Base-by-base conservation (phyloP, 2,888 invertebrate species). In the Epinotia nisella region DNA sequence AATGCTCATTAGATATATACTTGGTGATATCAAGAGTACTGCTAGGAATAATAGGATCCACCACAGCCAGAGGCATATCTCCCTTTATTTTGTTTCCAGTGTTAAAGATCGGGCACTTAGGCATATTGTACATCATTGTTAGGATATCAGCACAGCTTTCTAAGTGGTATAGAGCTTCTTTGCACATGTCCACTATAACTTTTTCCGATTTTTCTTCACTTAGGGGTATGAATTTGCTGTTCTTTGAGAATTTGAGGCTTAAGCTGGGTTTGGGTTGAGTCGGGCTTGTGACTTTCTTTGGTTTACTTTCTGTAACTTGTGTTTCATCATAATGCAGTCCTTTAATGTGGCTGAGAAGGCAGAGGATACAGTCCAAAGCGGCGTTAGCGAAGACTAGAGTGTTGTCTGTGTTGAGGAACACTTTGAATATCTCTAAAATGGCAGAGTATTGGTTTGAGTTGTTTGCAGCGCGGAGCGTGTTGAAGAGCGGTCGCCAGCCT, bases 401-500 rank as follows among this genome's bases (percentile, higher is more conserved):
- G 83, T 99, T 98, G 83, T 99, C 98, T 17, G 98, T 98, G 78
- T 96, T 96, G 2, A 99, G 95, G 87, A 99, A 99, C 29, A 98
- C 97, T 85, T 97, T 96, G 84, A 99, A 99, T 67, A 99, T 98
- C 88, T 99, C 99, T 69, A 97, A 91, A 74, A 97, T 95, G 0
- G 96, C 96, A 0, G 95, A 94, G 24, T 96, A 95, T 81, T 96
- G 95, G 78, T 96, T 96, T 61, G 95, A 94, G 81, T 96, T 96
- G 59, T 95, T 95, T 0, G 98, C 98, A 59, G 98, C 98, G 21
- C 98, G 95, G 58, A 99, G 90, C 0, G 99, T 98, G 13, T 98
- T 98, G 85, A 99, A 99, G 1, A 99, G 91, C 0, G 99, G 98
- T 69, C 99, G 94, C 99, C 99, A 99, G 0, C 99, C 99, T 0